Conservation (phyloP, 2,797 vertebrate genomes). For the Etheostoma nigrum region DNA sequence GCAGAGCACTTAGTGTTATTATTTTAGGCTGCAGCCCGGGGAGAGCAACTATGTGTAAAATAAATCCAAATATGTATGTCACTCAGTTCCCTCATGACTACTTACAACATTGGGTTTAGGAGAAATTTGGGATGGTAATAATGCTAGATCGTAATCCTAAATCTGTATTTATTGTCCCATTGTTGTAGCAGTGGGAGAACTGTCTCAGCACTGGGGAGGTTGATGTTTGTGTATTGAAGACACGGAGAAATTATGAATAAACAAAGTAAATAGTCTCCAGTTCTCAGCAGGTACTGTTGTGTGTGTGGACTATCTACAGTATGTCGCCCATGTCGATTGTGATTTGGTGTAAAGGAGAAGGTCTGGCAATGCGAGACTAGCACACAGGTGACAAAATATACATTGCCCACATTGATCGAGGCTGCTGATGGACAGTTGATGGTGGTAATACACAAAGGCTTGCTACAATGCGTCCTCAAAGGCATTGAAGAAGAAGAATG, state of each 20-base stretch:
- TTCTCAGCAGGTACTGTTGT: constrained; percentile 9
- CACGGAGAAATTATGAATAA: constrained; percentile 24
- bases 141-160: constrained; percentile 50
- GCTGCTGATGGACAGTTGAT: background rate
- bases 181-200: constrained; percentile 31
- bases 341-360: too few species aligned
- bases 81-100: constrained; percentile 41
- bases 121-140: constrained; percentile 40
- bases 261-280: constrained; percentile 27
- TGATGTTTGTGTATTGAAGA: constrained; percentile 19
- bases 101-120: constrained; percentile 39
- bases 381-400: too few species aligned
- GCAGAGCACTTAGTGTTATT: constrained; percentile 36
- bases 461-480: background rate
- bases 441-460: background rate
- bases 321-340: too few species aligned
- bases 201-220: constrained; percentile 20
- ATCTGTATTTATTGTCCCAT: constrained; percentile 42
- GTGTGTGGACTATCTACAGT: background rate
- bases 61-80: constrained; percentile 66
- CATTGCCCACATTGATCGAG: background rate
- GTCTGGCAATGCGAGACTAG: too few species aligned
- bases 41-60: constrained; percentile 61
- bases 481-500: background rate
- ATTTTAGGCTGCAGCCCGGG: constrained; percentile 36